Conservation (phyloP, 2,113 vertebrate genomes). For the human (Homo sapiens) region GRCh38 chr1:96536501-96537000, state of each 20-base stretch:
- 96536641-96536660: neutral
- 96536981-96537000: neutral
- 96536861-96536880: neutral
- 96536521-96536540: neutral
- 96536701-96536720: neutral
- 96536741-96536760: neutral
- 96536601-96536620: neutral
- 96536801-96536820: neutral
- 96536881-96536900: neutral
- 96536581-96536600: neutral
- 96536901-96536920: neutral
- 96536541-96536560: neutral
- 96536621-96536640: neutral
- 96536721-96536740: neutral
- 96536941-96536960: neutral
- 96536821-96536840: neutral
- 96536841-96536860: neutral
- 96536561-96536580: neutral
- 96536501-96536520: neutral
- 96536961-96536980: neutral
- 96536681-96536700: neutral
- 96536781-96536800: neutral
- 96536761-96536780: neutral
- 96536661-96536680: neutral
- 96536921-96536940: neutral